A percentile compares a stretch with the other conserved stretches of the same genome.
Conservation (phyloP, 2,888 invertebrate genomes). For the Drosophila neotestacea region DNA sequence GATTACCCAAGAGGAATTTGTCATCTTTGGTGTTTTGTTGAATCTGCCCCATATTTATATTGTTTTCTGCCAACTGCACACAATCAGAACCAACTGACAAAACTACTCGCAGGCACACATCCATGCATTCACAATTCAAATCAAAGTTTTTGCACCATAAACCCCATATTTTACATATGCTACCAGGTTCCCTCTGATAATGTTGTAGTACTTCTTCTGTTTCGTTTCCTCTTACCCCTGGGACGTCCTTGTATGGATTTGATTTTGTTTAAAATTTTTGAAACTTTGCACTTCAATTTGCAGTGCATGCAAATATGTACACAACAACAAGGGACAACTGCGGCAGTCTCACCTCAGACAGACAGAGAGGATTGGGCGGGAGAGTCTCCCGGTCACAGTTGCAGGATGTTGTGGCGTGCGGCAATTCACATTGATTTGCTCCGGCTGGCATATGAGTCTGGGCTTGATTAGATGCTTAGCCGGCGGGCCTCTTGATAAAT, state of each 20-base stretch:
- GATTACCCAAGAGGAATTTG: background rate
- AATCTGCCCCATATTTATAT: background rate
- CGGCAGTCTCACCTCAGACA: constrained; percentile 15
- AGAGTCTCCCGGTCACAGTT: constrained; percentile 60
- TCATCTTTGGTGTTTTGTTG: background rate
- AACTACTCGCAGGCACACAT: constrained; percentile 23
- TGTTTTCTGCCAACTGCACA: constrained; percentile 13
- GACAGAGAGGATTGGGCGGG: background rate
- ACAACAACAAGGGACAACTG: constrained; percentile 28
- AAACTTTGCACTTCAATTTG: constrained; percentile 79
- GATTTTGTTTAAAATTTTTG: constrained; percentile 45
- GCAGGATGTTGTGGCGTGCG: constrained; percentile 42
- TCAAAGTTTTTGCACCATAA: constrained; percentile 67
- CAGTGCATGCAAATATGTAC: constrained; percentile 67
- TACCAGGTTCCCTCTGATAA: background rate
- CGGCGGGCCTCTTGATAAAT: constrained; percentile 61
- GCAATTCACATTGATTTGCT: constrained; percentile 74
- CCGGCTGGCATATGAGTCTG: constrained; percentile 65
- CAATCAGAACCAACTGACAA: constrained; percentile 27
- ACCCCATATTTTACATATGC: constrained; percentile 45
- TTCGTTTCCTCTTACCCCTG: background rate
- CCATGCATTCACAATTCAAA: constrained; percentile 54
- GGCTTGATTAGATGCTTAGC: constrained; percentile 70
- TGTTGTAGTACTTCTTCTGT: background rate
- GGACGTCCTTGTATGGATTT: constrained; percentile 17